These are phyloP conservation scores for Acanthosepion lycidas DNA, from an alignment of 2,888 invertebrate species.

Conservation along the genomic window DNA sequence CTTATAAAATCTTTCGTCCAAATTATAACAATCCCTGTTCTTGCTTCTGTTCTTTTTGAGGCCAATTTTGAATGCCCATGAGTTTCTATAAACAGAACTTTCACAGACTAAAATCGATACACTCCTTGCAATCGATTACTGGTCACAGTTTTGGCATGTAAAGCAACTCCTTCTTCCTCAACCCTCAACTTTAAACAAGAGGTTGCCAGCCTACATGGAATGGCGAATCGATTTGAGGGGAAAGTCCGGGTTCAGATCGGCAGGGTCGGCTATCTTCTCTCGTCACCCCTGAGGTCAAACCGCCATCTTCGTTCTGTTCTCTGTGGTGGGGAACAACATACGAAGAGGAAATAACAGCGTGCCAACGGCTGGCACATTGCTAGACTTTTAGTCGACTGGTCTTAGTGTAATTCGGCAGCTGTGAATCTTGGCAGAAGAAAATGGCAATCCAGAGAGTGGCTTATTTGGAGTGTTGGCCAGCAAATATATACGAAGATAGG, in stretches of 20 bases:
- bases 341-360: constrained; percentile 20
- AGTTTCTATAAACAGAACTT: constrained; percentile 8
- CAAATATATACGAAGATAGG: neutral
- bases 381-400: constrained; percentile 17
- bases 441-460: neutral
- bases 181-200: constrained; percentile 33
- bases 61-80: neutral
- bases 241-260: constrained; percentile 20
- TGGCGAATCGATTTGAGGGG: neutral
- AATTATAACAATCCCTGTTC: neutral
- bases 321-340: neutral
- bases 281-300: neutral
- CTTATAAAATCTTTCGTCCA: neutral
- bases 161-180: neutral
- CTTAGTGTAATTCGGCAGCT: neutral
- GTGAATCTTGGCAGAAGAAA: neutral
- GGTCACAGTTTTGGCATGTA: constrained; percentile 18
- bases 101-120: neutral
- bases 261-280: constrained; percentile 33
- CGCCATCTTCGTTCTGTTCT: constrained; percentile 7
- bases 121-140: constrained; percentile 18
- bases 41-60: neutral
- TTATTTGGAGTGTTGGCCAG: neutral
- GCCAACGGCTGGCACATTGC: constrained; percentile 12
- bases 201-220: constrained; percentile 16